Evolutionary conservation across 1,140 invertebrate genomes (phyloP).

Genomic region (Trissolcus basalis): DNA sequence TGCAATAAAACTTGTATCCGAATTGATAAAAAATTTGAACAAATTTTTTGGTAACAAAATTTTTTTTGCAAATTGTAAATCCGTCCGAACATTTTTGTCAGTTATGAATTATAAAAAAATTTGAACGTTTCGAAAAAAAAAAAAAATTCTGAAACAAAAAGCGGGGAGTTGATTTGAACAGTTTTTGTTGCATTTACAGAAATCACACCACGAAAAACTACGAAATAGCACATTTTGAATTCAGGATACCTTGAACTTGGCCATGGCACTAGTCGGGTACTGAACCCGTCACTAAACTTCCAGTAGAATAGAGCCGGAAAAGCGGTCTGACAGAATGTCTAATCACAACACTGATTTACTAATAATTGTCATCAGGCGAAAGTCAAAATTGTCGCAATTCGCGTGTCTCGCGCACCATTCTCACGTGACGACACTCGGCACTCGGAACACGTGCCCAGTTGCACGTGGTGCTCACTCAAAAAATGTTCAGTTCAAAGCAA

Average conservation of each 20-base stretch:
- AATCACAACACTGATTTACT: constrained; percentile 43
- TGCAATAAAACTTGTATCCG: too few relatives aligned
- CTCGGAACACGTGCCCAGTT: constrained; percentile 42
- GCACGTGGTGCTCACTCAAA: constrained; percentile 66
- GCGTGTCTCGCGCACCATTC: constrained; percentile 64
- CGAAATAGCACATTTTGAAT: too few relatives aligned
- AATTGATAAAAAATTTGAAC: too few relatives aligned
- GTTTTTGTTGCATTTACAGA: too few relatives aligned
- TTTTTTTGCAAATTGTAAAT: too few relatives aligned
- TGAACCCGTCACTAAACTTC: constrained; percentile 57
- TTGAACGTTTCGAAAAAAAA: too few relatives aligned
- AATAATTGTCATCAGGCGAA: constrained; percentile 1
- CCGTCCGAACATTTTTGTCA: too few relatives aligned
- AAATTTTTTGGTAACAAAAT: too few relatives aligned
- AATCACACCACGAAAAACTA: too few relatives aligned
- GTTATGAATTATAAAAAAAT: too few relatives aligned
- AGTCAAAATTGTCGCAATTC: constrained; percentile 30
- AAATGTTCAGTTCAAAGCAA: constrained; percentile 68
- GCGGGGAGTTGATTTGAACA: too few relatives aligned
- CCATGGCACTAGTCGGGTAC: constrained; percentile 66
- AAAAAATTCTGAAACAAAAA: too few relatives aligned
- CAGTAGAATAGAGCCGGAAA: constrained; percentile 24
- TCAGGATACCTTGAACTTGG: constrained; percentile 65
- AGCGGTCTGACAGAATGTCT: constrained; percentile 2
- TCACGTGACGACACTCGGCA: constrained; percentile 50